Percentiles rank a stretch among this genome's conserved stretches.
Evolutionary conservation across 2,888 invertebrate species (phyloP).

Genomic region (Tubulanus polymorphus): DNA sequence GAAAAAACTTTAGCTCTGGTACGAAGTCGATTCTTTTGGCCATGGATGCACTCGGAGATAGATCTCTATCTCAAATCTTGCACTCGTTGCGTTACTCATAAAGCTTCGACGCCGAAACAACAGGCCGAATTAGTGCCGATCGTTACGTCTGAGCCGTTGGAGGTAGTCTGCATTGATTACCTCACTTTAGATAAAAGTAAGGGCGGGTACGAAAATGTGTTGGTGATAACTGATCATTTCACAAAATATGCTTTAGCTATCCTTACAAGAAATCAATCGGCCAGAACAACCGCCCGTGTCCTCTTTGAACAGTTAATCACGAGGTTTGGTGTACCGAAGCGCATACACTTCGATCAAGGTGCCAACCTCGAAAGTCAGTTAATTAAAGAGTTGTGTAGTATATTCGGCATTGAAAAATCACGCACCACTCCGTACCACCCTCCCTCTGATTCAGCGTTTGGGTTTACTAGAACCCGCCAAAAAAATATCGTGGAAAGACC

Average conservation of each 20-base stretch:
- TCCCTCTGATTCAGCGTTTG: neutral
- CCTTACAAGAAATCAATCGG: constrained; percentile 9
- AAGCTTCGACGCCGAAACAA: neutral
- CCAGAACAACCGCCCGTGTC: constrained; percentile 6
- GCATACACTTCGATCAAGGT: neutral
- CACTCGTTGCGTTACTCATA: neutral
- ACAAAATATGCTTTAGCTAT: constrained; percentile 10
- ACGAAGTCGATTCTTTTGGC: neutral
- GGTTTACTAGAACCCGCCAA: neutral
- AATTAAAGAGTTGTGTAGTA: neutral
- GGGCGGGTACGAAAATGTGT: constrained; percentile 14
- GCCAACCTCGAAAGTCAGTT: neutral
- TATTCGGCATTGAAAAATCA: neutral
- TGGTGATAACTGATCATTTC: constrained; percentile 16
- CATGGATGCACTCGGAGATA: neutral
- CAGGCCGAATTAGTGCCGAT: neutral
- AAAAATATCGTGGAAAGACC: neutral
- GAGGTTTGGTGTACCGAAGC: constrained; percentile 2
- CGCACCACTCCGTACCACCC: constrained; percentile 2
- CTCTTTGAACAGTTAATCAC: constrained; percentile 7
- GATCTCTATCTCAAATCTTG: neutral
- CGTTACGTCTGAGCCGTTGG: constrained; percentile 5
- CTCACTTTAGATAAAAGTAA: constrained; percentile 12
- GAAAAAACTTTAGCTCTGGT: neutral
- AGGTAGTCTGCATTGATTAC: constrained; percentile 12